Evolutionary conservation across 2,888 invertebrate species (phyloP).

Genomic region (Reticulitermes lucifugus): DNA sequence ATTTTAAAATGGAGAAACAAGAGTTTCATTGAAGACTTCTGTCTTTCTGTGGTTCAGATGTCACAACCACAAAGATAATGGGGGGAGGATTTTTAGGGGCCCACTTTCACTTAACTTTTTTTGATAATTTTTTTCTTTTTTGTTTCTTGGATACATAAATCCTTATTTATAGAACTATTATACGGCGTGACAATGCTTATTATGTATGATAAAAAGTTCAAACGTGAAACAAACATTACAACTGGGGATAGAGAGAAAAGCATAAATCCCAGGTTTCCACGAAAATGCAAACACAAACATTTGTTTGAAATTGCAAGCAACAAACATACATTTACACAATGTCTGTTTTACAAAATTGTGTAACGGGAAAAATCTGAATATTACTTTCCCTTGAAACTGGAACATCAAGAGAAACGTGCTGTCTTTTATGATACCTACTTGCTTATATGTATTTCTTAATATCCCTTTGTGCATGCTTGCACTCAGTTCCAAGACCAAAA

Average conservation of each 20-base stretch:
- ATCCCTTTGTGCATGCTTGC: slow-evolving; percentile 24
- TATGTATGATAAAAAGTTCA: slow-evolving; percentile 44
- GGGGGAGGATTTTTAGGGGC: slow-evolving; percentile 47
- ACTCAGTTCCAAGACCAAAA: slow-evolving; percentile 30
- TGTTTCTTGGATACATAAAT: slow-evolving; percentile 45
- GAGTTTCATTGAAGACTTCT: slow-evolving; percentile 27
- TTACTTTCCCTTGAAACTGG: slow-evolving; percentile 10
- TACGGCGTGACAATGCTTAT: slow-evolving; percentile 40
- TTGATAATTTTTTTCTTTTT: slow-evolving; percentile 23
- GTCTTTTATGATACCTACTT: not conserved
- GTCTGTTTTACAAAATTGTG: slow-evolving; percentile 10
- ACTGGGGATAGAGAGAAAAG: slow-evolving; percentile 17
- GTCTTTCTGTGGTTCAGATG: slow-evolving; percentile 33
- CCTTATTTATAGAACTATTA: slow-evolving; percentile 48
- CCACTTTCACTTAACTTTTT: slow-evolving; percentile 43
- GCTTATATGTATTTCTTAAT: not conserved
- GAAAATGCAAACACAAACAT: slow-evolving; percentile 40
- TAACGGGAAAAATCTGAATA: slow-evolving; percentile 1
- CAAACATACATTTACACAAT: slow-evolving; percentile 28
- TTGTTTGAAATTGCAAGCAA: slow-evolving; percentile 34
- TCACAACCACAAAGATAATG: slow-evolving; percentile 41
- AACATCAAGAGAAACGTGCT: slow-evolving; percentile 28
- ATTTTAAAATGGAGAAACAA: slow-evolving; percentile 49
- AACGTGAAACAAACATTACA: slow-evolving; percentile 43
- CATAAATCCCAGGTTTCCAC: slow-evolving; percentile 19